A percentile compares a stretch with the other conserved stretches of the same genome.
Evolutionary conservation across 2,113 vertebrate genomes (phyloP).

Genomic region (Vidua macroura): DNA sequence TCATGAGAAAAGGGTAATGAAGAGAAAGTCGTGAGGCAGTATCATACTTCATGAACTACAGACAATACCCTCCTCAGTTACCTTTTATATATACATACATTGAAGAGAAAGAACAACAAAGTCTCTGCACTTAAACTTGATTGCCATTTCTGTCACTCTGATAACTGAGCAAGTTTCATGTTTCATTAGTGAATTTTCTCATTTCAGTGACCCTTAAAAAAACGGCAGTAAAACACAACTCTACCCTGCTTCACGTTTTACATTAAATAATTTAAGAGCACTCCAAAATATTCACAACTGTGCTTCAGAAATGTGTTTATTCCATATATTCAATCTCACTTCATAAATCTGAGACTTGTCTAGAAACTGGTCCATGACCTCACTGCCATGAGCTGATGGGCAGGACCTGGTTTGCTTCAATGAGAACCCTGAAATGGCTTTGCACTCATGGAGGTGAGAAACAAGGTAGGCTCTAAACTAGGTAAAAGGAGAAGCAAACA

Average conservation of each 20-base stretch:
- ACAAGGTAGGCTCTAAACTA: background rate
- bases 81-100: background rate
- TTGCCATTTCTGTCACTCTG: background rate
- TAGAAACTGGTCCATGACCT: accelerated
- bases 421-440: background rate
- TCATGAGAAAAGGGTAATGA: background rate
- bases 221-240: background rate
- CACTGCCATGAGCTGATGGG: background rate
- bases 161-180: background rate
- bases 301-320: background rate
- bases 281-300: background rate
- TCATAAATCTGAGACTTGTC: background rate
- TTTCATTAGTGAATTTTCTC: background rate
- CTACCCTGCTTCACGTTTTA: background rate
- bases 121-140: background rate
- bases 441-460: background rate
- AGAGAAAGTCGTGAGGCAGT: background rate
- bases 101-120: background rate
- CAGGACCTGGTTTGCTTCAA: background rate
- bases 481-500: background rate
- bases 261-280: background rate
- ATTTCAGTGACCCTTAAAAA: background rate
- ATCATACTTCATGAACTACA: background rate
- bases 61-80: background rate
- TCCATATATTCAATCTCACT: background rate